Percentiles rank a stretch among this genome's conserved stretches.
phyloP scores from a whole-genome alignment of 2,797 vertebrate genomes.

The Pachyuromys duprasi region DNA sequence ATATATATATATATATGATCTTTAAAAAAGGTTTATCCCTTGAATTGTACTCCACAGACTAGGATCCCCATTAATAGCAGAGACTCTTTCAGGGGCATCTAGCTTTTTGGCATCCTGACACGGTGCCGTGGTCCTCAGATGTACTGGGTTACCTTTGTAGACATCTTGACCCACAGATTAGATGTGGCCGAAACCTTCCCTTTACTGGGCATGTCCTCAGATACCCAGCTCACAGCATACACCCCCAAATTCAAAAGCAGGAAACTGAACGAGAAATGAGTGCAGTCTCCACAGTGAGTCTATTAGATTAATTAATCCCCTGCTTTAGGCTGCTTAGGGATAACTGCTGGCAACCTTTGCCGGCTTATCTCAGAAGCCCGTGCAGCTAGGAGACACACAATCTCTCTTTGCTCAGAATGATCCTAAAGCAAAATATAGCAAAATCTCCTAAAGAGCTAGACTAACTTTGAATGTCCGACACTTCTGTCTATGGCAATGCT shows the following conservation, averaged over 20 bases:
- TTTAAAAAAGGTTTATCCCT: background rate
- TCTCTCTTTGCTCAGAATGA: background rate
- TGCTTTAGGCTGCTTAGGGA: background rate
- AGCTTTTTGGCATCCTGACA: background rate
- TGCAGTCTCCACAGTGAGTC: background rate
- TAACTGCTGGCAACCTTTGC: background rate
- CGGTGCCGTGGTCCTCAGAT: background rate
- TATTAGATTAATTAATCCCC: background rate
- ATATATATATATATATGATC: background rate
- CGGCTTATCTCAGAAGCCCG: background rate
- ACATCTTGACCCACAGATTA: background rate
- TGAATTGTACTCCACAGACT: background rate
- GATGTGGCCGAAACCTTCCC: background rate
- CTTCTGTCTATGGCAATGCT: background rate
- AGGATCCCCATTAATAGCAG: background rate
- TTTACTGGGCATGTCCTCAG: background rate
- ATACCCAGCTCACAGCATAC: background rate
- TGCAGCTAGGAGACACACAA: background rate
- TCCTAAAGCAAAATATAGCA: background rate
- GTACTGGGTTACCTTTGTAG: background rate
- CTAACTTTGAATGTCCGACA: slow-evolving; percentile 20
- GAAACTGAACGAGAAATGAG: background rate
- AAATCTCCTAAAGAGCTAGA: slow-evolving; percentile 9
- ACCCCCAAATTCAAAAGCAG: slow-evolving; percentile 10
- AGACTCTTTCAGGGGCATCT: background rate